phyloP scores from a whole-genome alignment of 2,797 vertebrate genomes.

The Macropus fuliginosus region DNA sequence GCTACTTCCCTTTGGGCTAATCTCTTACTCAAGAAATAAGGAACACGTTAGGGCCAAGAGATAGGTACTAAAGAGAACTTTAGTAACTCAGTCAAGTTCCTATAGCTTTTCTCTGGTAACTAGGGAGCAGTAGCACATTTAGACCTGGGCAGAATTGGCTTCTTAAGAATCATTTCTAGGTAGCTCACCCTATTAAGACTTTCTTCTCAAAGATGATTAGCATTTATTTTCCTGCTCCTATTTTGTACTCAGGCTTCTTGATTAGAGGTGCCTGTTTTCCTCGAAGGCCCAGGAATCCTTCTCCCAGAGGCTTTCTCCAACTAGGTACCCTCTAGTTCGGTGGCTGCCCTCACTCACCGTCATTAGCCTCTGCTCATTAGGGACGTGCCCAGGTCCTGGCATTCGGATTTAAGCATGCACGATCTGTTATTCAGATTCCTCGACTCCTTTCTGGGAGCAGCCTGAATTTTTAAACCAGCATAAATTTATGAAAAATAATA shows the following conservation, averaged over 20 bases:
- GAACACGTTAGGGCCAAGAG: not conserved
- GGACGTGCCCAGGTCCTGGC: not conserved
- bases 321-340: not conserved
- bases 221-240: constrained; percentile 9
- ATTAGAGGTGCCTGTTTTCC: not conserved
- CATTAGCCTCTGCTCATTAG: not conserved
- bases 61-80: not conserved
- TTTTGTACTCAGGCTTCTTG: not conserved
- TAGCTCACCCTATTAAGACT: not conserved
- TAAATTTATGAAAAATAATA: constrained; percentile 57
- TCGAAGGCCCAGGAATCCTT: not conserved
- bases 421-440: constrained; percentile 44
- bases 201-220: not conserved
- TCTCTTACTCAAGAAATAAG: not conserved
- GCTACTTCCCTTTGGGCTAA: not conserved
- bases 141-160: not conserved
- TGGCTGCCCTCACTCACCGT: not conserved
- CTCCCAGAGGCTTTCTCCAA: not conserved
- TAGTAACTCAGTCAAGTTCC: not conserved
- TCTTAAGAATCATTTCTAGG: not conserved
- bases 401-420: not conserved
- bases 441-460: constrained; percentile 14
- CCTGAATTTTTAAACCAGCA: constrained; percentile 37
- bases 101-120: not conserved
- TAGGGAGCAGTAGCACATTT: not conserved